These are phyloP conservation scores for Sinohyriopsis cumingii DNA, from an alignment of 2,888 invertebrate genomes.

Conservation along the genomic window DNA sequence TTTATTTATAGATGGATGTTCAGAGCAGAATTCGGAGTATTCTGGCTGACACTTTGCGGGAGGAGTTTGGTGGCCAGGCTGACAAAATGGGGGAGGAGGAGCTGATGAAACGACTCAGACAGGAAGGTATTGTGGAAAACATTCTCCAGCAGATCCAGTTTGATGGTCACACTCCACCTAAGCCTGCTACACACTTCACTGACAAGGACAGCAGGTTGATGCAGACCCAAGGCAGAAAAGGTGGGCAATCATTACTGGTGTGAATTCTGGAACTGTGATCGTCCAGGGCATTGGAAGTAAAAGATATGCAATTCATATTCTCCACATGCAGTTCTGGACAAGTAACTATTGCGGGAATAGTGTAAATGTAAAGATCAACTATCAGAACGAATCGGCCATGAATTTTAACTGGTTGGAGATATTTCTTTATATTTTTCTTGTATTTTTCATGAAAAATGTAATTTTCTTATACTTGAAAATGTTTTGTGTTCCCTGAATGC, in stretches of 20 bases:
- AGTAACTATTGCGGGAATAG: too few relatives aligned
- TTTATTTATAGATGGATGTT: constrained; percentile 57
- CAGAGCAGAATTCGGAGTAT: constrained; percentile 62
- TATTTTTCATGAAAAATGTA: too few relatives aligned
- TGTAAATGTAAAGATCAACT: too few relatives aligned
- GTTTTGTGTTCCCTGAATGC: too few relatives aligned
- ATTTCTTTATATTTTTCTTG: too few relatives aligned
- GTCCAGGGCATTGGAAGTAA: neutral
- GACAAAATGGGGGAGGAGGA: constrained; percentile 65
- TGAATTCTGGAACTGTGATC: neutral
- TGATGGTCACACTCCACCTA: constrained; percentile 37
- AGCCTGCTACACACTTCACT: constrained; percentile 61
- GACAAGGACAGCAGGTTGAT: constrained; percentile 56
- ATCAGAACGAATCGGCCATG: too few relatives aligned
- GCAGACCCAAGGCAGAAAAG: constrained; percentile 52
- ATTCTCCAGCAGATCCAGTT: constrained; percentile 65
- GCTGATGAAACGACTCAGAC: constrained; percentile 70
- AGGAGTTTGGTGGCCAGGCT: constrained; percentile 49
- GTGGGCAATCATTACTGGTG: constrained; percentile 22
- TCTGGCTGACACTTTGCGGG: constrained; percentile 59
- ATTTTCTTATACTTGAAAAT: too few relatives aligned
- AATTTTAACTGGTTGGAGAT: too few relatives aligned
- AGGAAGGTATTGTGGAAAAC: constrained; percentile 65
- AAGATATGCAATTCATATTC: neutral
- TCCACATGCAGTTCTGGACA: too few relatives aligned